Evolutionary conservation across 2,113 vertebrate genomes (phyloP).

Genomic region (Jaculus jaculus): DNA sequence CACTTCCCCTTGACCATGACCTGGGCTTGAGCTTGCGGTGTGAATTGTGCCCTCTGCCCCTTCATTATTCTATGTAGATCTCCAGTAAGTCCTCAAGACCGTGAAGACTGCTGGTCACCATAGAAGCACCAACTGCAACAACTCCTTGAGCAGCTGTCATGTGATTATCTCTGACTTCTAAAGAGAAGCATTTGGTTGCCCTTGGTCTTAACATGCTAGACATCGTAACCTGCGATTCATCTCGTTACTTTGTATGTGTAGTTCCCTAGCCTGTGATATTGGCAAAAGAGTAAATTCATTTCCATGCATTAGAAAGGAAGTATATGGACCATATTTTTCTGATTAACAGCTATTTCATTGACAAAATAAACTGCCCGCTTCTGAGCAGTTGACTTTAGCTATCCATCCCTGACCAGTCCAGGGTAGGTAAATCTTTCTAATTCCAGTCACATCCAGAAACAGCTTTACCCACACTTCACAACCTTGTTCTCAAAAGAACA

Average conservation of each 20-base stretch:
- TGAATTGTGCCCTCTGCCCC: not conserved
- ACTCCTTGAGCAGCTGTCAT: not conserved
- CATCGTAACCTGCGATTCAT: not conserved
- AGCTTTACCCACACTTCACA: not conserved
- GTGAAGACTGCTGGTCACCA: not conserved
- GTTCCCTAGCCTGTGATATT: not conserved
- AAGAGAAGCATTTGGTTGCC: slow-evolving; percentile 19
- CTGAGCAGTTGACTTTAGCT: not conserved
- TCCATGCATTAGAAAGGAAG: not conserved
- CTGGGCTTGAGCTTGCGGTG: not conserved
- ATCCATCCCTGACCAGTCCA: not conserved
- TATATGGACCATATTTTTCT: not conserved
- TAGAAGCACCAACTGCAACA: slow-evolving; percentile 12
- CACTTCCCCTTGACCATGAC: not conserved
- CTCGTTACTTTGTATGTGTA: not conserved
- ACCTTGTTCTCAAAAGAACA: not conserved
- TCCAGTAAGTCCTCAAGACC: not conserved
- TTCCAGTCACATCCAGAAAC: not conserved
- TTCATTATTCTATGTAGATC: not conserved
- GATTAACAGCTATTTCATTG: not conserved
- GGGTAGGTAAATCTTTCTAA: not conserved
- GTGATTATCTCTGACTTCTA: slow-evolving; percentile 20
- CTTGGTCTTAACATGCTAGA: slow-evolving; percentile 39
- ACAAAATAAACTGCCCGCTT: not conserved
- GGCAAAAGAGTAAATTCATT: slow-evolving; percentile 21